Evolutionary conservation across 2,888 invertebrate species (phyloP).

Genomic region (Magallana nippona): DNA sequence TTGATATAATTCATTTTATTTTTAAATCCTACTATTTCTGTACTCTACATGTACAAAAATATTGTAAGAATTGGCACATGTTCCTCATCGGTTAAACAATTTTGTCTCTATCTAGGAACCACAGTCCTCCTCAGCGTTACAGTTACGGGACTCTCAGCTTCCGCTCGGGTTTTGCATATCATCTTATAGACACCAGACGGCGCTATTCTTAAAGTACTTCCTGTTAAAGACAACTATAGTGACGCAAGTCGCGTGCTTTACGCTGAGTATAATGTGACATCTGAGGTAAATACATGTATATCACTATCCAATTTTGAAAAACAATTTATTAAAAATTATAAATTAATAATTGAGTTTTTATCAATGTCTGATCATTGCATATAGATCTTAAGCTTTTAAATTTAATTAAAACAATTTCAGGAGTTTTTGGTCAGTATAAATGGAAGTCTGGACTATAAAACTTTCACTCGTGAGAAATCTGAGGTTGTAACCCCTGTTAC

Average conservation of each 20-base stretch:
- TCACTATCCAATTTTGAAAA: too few relatives aligned
- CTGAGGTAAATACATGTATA: background rate
- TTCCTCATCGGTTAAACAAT: background rate
- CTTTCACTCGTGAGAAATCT: background rate
- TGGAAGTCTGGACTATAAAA: background rate
- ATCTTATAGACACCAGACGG: conserved; percentile 7
- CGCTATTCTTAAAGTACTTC: background rate
- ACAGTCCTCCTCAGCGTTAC: conserved; percentile 26
- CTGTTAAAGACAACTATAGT: conserved; percentile 3
- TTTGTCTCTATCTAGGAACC: background rate
- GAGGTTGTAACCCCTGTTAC: background rate
- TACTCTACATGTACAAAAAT: too few relatives aligned
- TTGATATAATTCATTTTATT: too few relatives aligned
- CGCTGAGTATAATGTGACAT: background rate
- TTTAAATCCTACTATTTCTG: too few relatives aligned
- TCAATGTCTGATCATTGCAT: too few relatives aligned
- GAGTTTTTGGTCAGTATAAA: conserved; percentile 11
- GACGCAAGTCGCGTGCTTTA: background rate
- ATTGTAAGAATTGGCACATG: background rate
- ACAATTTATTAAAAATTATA: too few relatives aligned
- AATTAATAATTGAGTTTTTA: too few relatives aligned
- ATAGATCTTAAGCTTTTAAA: too few relatives aligned
- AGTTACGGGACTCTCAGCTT: background rate
- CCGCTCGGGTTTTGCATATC: background rate
- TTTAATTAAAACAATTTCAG: background rate